Evolutionary conservation across 1,140 invertebrate species (phyloP).

Genomic region (Ostrea edulis): DNA sequence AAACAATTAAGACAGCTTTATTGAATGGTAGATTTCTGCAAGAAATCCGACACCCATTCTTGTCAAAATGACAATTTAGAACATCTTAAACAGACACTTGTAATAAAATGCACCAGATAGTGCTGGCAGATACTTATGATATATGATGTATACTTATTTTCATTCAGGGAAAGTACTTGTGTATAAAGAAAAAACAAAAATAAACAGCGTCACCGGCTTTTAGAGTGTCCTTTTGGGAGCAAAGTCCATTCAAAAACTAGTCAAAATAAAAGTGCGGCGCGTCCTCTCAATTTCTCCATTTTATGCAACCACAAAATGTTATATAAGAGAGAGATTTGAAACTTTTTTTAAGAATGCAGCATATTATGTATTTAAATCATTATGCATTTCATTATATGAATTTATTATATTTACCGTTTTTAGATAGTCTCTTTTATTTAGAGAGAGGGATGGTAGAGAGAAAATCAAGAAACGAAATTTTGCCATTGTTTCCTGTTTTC

Average conservation of each 20-base stretch:
- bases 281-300: not conserved
- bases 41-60: conserved; percentile 11
- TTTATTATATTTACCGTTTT: no score
- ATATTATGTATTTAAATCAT: no score
- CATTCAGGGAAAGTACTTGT: conserved; percentile 29
- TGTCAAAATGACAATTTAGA: not conserved
- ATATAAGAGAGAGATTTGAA: no score
- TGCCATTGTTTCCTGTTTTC: no score
- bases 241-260: not conserved
- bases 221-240: not conserved
- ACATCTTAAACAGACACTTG: conserved; percentile 27
- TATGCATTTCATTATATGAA: no score
- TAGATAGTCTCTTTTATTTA: no score
- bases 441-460: no score
- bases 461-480: no score
- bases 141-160: not conserved
- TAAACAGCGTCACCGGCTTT: not conserved
- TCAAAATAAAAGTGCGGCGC: not conserved
- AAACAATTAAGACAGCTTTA: not conserved
- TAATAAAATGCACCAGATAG: not conserved
- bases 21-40: not conserved
- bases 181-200: not conserved
- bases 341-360: no score
- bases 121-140: not conserved
- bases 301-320: no score